These are phyloP conservation scores for Diloba caeruleocephala DNA, from an alignment of 2,888 invertebrate genomes.

Conservation along the genomic window DNA sequence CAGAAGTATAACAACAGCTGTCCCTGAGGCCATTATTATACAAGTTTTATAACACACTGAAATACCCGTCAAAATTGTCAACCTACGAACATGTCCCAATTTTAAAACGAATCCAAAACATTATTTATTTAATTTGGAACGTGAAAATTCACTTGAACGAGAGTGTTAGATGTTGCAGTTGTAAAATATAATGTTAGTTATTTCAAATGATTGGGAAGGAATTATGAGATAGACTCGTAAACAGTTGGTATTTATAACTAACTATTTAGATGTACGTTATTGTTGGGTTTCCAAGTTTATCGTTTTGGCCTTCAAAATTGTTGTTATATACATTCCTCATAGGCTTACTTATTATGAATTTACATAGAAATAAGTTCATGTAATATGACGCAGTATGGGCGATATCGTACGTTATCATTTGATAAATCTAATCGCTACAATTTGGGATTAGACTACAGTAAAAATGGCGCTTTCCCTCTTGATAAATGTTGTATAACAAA, in stretches of 20 bases:
- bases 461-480: constrained; percentile 9
- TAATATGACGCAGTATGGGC: constrained; percentile 10
- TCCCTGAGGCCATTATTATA: constrained; percentile 48
- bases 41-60: constrained; percentile 52
- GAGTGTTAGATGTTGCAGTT: neutral
- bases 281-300: constrained; percentile 54
- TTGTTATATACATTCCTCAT: constrained; percentile 18
- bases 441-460: constrained; percentile 7
- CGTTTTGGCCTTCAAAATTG: constrained; percentile 44
- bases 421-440: constrained; percentile 24
- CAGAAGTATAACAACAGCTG: constrained; percentile 47
- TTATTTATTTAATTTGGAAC: constrained; percentile 57
- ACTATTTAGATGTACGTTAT: constrained; percentile 60
- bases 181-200: constrained; percentile 31
- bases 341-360: constrained; percentile 14
- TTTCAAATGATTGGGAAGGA: constrained; percentile 39
- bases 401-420: constrained; percentile 10
- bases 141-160: constrained; percentile 48
- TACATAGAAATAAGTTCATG: constrained; percentile 10
- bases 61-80: constrained; percentile 53
- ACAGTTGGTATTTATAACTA: constrained; percentile 58
- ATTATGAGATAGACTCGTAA: constrained; percentile 53
- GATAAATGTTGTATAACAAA: constrained; percentile 4
- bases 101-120: constrained; percentile 50
- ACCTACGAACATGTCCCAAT: constrained; percentile 50